Conservation (phyloP, 2,888 invertebrate genomes). For the Drosophila hamatofila region DNA sequence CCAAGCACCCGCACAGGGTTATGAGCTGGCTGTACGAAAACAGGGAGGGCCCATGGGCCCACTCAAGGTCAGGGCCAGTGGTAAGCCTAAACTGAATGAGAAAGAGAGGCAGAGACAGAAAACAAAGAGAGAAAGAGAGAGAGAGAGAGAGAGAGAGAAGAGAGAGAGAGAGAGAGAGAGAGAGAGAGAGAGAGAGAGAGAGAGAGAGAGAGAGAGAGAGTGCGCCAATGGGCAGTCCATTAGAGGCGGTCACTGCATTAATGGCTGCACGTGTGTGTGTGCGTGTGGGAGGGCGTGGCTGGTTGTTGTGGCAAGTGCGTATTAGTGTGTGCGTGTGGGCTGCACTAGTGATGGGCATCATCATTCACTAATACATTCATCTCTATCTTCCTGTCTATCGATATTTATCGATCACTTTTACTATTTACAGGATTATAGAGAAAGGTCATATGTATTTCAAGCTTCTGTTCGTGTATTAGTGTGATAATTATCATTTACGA, state of each 20-base stretch:
- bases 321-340: background rate
- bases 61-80: slow-evolving; percentile 65
- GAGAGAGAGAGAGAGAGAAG: background rate
- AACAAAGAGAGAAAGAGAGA: too few species aligned
- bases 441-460: too few species aligned
- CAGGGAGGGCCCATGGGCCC: slow-evolving; percentile 17
- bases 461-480: too few species aligned
- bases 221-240: slow-evolving; percentile 55
- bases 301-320: background rate
- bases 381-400: too few species aligned
- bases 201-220: background rate
- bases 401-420: too few species aligned
- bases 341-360: background rate
- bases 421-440: too few species aligned
- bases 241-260: slow-evolving; percentile 26
- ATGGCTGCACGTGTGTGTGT: background rate
- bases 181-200: background rate
- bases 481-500: too few species aligned
- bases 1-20: slow-evolving; percentile 31
- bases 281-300: slow-evolving; percentile 1
- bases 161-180: too few species aligned
- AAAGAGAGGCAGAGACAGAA: background rate
- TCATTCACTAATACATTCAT: background rate
- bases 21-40: background rate
- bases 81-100: background rate